Conservation (phyloP, 2,888 invertebrate species). For the Raillietiella orientalis region DNA sequence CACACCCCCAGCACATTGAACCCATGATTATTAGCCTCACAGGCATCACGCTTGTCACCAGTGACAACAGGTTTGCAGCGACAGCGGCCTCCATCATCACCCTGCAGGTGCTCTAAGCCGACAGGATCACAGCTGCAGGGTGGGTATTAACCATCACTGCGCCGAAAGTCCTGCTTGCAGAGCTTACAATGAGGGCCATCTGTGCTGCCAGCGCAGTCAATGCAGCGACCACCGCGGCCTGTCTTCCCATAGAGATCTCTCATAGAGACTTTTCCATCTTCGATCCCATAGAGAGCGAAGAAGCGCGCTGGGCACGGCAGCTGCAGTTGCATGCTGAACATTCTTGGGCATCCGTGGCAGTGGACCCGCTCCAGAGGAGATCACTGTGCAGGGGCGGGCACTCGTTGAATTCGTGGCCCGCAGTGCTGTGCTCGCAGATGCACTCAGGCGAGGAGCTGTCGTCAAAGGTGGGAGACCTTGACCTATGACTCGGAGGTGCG, state of each 20-base stretch:
- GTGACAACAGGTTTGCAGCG: conserved; percentile 84
- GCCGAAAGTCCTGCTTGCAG: conserved; percentile 64
- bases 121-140: conserved; percentile 49
- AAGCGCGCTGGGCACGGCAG: conserved; percentile 74
- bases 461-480: conserved; percentile 17
- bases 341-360: conserved; percentile 58
- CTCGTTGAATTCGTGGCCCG: conserved; percentile 67
- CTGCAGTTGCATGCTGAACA: conserved; percentile 90
- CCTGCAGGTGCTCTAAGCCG: conserved; percentile 62
- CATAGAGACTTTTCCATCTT: too few relatives aligned
- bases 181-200: conserved; percentile 85
- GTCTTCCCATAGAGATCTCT: conserved; percentile 55
- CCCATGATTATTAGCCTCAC: conserved; percentile 56
- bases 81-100: conserved; percentile 66
- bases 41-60: conserved; percentile 71
- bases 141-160: conserved; percentile 37
- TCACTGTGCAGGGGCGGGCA: conserved; percentile 87
- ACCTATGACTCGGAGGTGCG: conserved; percentile 81
- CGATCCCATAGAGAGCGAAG: too few relatives aligned
- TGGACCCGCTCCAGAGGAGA: conserved; percentile 77
- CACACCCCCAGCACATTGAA: conserved; percentile 69
- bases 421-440: conserved; percentile 83
- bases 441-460: conserved; percentile 20
- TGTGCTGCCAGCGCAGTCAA: conserved; percentile 71
- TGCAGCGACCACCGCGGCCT: conserved; percentile 87